Evolutionary conservation across 2,888 invertebrate species (phyloP), one percentile per base, ranked within the genome.

Genomic region (Pharmacophagus antenor): DNA sequence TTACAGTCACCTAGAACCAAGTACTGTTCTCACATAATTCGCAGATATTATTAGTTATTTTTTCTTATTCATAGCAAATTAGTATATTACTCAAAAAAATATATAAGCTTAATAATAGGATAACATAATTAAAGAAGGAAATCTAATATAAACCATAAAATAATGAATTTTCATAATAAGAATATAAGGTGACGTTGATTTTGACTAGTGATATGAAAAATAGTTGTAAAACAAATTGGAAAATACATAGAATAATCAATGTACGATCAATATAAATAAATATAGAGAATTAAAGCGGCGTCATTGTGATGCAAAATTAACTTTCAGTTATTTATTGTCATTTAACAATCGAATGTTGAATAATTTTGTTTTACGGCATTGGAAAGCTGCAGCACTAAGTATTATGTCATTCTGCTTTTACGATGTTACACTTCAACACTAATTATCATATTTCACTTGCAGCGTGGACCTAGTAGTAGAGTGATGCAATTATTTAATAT

Each of bases 401-500:
- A 61, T 53, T 54, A 54, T 56, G 56, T 56, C 46, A 60, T 55
- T 51, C 25, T 41, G 31, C 46, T 47, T 55, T 61, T 56, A 61
- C 61, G 56, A 61, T 61, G 51, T 56, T 56, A 61, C 51, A 51
- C 25, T 59, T 54, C 58, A 48, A 20, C 53, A 63, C 62, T 64
- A 61, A 64, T 64, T 64, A 58, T 58, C 60, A 54, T 54, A 60
- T 61, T 61, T 61, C 56, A 56, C 60, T 57, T 50, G 53, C 49
- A 37, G 37, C 21, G 58, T 56, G 56, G 57, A 60, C 57, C 42
- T 50, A 56, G 59, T 55, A 48, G 55, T 44, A 49, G 37, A 15
- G 49, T 67, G 64, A 56, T 57, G 62, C 46, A 65, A 67, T 66
- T 62, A 60, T 64, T 64, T 62, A 58, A 65, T 64, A 65, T 63